Base-by-base conservation (phyloP, 2,113 vertebrate genomes). In the Clarias batrachus region DNA sequence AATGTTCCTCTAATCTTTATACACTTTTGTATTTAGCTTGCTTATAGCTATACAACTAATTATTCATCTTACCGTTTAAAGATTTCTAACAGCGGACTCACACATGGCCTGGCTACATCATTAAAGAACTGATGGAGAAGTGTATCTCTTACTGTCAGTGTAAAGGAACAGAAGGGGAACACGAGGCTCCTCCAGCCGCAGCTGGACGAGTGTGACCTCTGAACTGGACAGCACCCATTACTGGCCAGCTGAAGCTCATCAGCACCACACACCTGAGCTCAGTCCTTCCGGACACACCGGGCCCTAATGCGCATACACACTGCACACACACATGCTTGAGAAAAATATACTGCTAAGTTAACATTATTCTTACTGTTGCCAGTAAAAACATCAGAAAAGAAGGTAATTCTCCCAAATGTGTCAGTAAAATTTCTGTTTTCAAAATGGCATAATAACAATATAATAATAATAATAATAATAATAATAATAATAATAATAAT, bases 211-310 rank as follows among this genome's bases (percentile, higher is more conserved):
- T 65, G 41, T 87, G 89, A 90, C 87, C 89, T 83, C 65, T 59
- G 89, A 57, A 62, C 87, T 88, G 87, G 87, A 88, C 87, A 84
- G 84, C 74, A 81, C 52, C 65, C 74, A 90, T 88, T 88, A 88
- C 56, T 84, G 86, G 66, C 89, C 89, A 88, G 89, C 89, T 90
- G 89, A 87, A 90, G 81, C 87, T 90, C 87, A 90, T 90, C 89
- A 90, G 82, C 86, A 62, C 48, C 86, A 73, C 66, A 88, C 89
- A 90, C 87, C 89, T 90, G 89, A 88, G 89, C 89, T 86, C 89
- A 78, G 66, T 77, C 81, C 68, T 86, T 66, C 56, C 76, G 81
- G 81, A 87, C 70, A 85, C 65, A 81, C 78, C 23, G 48, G 48
- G 30, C 74, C 41, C 62, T 56, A 48, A 63, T 76, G 59, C 65